A percentile compares a stretch with the other conserved stretches of the same genome.
Evolutionary conservation across 1,140 invertebrate genomes (phyloP).

Genomic region (Cepaea nemoralis): DNA sequence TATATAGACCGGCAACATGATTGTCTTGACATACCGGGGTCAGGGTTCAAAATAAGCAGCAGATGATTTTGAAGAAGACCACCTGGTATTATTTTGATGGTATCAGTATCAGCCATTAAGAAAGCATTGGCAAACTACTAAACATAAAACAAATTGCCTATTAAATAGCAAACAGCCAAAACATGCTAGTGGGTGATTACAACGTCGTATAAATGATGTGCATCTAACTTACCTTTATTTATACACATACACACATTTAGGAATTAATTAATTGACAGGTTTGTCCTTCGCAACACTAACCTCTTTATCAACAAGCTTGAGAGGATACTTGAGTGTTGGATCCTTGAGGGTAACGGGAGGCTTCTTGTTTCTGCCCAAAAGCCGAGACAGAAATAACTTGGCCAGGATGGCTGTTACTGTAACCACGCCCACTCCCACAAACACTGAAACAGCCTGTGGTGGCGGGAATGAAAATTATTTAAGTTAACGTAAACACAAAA

Average conservation of each 20-base stretch:
- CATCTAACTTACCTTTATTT: not conserved
- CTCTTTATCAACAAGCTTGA: conserved; percentile 91
- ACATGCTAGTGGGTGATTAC: too few relatives aligned
- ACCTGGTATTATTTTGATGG: too few relatives aligned
- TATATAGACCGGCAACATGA: too few relatives aligned
- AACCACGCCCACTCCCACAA: conserved; percentile 81
- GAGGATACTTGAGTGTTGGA: conserved; percentile 87
- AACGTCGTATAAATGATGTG: not conserved
- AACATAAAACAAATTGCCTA: too few relatives aligned
- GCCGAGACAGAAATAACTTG: conserved; percentile 63
- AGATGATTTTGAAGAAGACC: too few relatives aligned
- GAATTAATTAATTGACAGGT: too few relatives aligned
- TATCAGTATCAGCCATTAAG: too few relatives aligned
- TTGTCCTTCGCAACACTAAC: conserved; percentile 48
- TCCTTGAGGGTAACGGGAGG: conserved; percentile 82
- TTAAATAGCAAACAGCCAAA: not conserved
- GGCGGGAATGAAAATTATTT: too few relatives aligned
- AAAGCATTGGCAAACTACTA: too few relatives aligned
- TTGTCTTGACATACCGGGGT: too few relatives aligned
- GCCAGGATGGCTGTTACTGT: conserved; percentile 80
- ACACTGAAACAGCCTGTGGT: conserved; percentile 71
- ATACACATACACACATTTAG: not conserved
- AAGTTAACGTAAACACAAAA: too few relatives aligned
- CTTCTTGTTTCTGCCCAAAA: conserved; percentile 70
- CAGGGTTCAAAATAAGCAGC: too few relatives aligned